Percentiles rank a stretch among this genome's conserved stretches.
Evolutionary conservation across 2,888 invertebrate genomes (phyloP).

Genomic region (Dasypolia templi): DNA sequence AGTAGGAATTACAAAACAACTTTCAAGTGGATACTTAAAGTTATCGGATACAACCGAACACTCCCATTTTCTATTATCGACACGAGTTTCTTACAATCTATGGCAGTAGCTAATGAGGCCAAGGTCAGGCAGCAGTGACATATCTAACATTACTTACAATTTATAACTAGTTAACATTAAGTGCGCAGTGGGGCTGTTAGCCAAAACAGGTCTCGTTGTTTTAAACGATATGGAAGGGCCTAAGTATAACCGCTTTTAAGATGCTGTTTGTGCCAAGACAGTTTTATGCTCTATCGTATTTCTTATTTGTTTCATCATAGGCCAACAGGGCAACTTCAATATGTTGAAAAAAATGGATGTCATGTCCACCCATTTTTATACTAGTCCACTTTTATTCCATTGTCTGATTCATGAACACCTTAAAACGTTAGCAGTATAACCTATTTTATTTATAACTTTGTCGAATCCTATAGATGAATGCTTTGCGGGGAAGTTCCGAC

Average conservation of each 20-base stretch:
- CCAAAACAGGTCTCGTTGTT: constrained; percentile 27
- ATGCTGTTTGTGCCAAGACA: constrained; percentile 17
- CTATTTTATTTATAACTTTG: not conserved
- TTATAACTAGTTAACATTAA: constrained; percentile 24
- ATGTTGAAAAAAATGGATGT: too few species aligned
- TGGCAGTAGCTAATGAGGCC: constrained; percentile 19
- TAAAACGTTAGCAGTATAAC: not conserved
- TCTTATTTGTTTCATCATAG: not conserved
- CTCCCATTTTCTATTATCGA: constrained; percentile 43
- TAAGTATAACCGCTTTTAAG: not conserved
- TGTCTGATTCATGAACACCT: not conserved
- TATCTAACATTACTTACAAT: constrained; percentile 32
- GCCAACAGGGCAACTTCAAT: not conserved
- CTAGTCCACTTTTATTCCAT: not conserved
- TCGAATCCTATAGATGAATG: constrained; percentile 69
- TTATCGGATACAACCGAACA: constrained; percentile 32
- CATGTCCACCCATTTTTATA: not conserved
- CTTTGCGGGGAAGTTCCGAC: constrained; percentile 86
- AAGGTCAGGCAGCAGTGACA: constrained; percentile 32
- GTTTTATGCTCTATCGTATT: not conserved
- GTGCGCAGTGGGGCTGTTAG: constrained; percentile 12
- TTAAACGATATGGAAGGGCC: constrained; percentile 5
- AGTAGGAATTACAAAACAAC: constrained; percentile 40
- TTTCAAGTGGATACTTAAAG: constrained; percentile 29
- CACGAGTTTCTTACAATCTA: constrained; percentile 38